Base-by-base conservation (phyloP, 1,140 invertebrate species). In the Macrobrachium rosenbergii region DNA sequence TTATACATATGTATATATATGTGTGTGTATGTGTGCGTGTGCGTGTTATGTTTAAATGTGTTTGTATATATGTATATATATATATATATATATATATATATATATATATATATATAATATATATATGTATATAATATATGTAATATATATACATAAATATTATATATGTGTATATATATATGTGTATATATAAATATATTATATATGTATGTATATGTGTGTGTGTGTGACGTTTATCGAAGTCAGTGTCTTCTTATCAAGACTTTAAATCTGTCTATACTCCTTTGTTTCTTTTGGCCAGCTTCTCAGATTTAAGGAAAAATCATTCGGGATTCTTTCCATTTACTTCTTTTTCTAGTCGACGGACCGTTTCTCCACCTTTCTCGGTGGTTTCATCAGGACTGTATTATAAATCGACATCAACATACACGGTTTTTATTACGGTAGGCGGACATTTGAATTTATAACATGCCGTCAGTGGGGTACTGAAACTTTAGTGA, bases 161-260 rank as follows among this genome's bases (percentile, higher is more conserved):
- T 77, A 77, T 77, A 77, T 77, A 58, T 77, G 58, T 77, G 52
- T 77, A 77, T 77, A 77, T 77, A 77, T 77, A 77, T 77, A 77
- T 77, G 58, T 77, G 52, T 77, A 77, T 77, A 77, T 77, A 77
- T 77, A 77, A 2, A 77, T 77, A 77, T 77, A 77, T 3, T 37
- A 37, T 37, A 37, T 37, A 37, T 37, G 3, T 37, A 3, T 37
- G 28, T 3, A 37, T 11, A 77, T 77, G 58, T 77, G 52, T 77
- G 58, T 77, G n/a, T n/a, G n/a, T n/a, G n/a, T n/a, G n/a, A n/a
- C n/a, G n/a, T n/a, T n/a, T n/a, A n/a, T n/a, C n/a, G n/a, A n/a
- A n/a, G n/a, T n/a, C n/a, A n/a, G n/a, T n/a, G n/a, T n/a, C n/a
- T n/a, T n/a, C n/a, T n/a, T n/a, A n/a, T n/a, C n/a, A n/a, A n/a